phyloP scores from a whole-genome alignment of 37 sponge, comb jelly and placozoan genomes.

The Axinella damicornis region DNA sequence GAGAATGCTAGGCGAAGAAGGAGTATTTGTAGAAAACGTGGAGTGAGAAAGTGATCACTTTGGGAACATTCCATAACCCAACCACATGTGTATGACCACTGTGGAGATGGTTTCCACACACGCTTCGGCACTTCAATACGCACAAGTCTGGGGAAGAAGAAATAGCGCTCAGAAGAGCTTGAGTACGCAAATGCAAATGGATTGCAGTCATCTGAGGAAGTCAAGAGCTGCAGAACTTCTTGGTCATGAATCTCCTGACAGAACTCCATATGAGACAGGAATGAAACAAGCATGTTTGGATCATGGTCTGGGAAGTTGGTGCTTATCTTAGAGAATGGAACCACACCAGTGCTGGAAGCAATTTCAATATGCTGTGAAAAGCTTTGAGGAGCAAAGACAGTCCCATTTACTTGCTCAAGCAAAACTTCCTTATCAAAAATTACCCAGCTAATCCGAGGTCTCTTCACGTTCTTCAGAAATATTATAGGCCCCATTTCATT shows the following conservation, averaged over 20 bases:
- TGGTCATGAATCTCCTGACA: no score
- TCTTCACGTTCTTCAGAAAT: not conserved
- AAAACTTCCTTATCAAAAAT: not conserved
- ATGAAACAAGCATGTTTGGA: no score
- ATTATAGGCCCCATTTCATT: not conserved
- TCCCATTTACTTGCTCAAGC: not conserved
- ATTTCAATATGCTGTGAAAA: no score
- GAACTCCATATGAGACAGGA: no score
- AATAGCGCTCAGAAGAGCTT: not conserved
- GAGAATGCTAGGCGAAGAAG: not conserved
- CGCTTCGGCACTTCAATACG: not conserved
- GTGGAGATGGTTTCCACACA: not conserved
- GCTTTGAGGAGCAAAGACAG: no score
- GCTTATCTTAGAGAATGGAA: no score
- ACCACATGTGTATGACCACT: not conserved
- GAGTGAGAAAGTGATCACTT: not conserved
- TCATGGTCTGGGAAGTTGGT: no score
- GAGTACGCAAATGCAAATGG: not conserved
- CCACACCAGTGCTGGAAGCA: no score
- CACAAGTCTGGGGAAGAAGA: conserved; percentile 7
- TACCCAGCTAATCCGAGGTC: not conserved
- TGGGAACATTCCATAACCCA: not conserved
- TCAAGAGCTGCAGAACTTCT: no score
- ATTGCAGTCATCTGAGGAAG: not conserved
- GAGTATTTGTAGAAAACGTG: not conserved